Conservation (phyloP, 2,113 vertebrate species). For the Casuarius casuarius region DNA sequence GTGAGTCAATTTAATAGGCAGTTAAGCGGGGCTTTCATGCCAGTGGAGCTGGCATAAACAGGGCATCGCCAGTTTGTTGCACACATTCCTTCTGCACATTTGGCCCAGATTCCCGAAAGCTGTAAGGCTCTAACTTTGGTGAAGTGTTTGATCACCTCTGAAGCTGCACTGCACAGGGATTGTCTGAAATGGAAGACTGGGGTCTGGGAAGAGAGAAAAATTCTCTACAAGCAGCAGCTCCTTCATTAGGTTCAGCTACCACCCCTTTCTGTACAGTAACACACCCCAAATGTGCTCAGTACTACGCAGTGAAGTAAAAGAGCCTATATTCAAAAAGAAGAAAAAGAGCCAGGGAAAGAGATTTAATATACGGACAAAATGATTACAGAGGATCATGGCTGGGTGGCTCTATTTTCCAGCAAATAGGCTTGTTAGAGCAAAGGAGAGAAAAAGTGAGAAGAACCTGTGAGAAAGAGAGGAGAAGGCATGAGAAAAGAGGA, state of each 20-base stretch:
- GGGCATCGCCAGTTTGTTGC: not conserved
- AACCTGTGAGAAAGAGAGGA: not conserved
- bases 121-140: not conserved
- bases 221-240: not conserved
- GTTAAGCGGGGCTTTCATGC: not conserved
- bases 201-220: not conserved
- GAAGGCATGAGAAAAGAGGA: not conserved
- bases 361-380: not conserved
- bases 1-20: slow-evolving; percentile 23
- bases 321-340: not conserved
- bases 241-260: not conserved
- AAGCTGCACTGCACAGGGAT: not conserved
- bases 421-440: not conserved
- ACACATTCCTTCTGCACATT: slow-evolving; percentile 10
- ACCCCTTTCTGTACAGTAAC: not conserved
- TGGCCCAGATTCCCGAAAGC: slow-evolving; percentile 1
- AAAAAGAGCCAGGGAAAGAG: not conserved
- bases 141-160: not conserved
- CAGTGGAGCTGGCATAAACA: slow-evolving; percentile 6
- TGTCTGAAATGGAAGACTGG: not conserved
- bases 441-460: not conserved
- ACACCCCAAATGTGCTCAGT: not conserved
- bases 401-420: not conserved
- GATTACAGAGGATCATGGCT: not conserved
- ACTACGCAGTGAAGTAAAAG: not conserved